Evolutionary conservation across 2,113 vertebrate genomes (phyloP).

Genomic region (Saimiri boliviensis): DNA sequence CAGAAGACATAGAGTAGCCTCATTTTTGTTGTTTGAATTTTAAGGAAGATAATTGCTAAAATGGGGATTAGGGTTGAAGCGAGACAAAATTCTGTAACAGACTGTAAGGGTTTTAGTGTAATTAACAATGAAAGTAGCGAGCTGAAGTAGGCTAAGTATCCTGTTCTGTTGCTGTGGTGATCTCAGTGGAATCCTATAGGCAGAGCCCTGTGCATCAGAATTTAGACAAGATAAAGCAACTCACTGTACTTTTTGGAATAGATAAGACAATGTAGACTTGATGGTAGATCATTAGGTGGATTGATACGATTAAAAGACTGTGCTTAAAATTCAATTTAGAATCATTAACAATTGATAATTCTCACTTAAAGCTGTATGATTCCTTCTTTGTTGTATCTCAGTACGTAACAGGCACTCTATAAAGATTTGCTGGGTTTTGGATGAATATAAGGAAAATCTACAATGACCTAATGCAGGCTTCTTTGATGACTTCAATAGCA

Average conservation of each 20-base stretch:
- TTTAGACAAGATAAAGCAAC: background rate
- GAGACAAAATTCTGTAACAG: conserved; percentile 32
- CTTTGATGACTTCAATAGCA: background rate
- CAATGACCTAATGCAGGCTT: background rate
- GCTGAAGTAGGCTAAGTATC: background rate
- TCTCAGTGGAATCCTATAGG: background rate
- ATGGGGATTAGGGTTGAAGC: conserved; percentile 13
- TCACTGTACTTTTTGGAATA: background rate
- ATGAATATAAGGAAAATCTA: background rate
- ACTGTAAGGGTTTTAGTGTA: conserved; percentile 20
- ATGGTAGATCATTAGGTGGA: background rate
- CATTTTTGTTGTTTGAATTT: background rate
- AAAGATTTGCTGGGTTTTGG: background rate
- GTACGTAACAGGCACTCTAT: background rate
- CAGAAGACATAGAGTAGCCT: background rate
- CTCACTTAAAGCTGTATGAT: background rate
- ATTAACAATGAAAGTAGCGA: conserved; percentile 32
- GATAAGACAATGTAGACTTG: background rate
- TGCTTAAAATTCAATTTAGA: background rate
- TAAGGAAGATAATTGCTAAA: background rate
- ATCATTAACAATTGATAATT: background rate
- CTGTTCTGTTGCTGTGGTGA: background rate
- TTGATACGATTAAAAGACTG: background rate
- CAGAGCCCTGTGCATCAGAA: background rate
- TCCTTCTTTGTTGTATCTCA: background rate